Percentiles rank a stretch among this genome's conserved stretches.
These are phyloP conservation scores for Calephelis virginiensis DNA, from an alignment of 1,140 invertebrate species.

Conservation along the genomic window DNA sequence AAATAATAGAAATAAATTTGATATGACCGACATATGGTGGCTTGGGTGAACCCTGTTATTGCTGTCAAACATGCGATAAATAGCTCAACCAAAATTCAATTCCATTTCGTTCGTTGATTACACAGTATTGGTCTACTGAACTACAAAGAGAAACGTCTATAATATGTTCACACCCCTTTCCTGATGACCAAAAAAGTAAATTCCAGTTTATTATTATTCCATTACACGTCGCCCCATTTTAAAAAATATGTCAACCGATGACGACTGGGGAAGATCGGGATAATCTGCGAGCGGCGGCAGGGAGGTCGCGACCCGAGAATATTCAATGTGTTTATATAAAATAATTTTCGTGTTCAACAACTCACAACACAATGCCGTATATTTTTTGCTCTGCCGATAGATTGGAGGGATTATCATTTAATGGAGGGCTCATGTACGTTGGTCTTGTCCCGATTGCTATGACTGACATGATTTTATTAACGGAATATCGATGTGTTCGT, in stretches of 20 bases:
- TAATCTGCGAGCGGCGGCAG: conserved; percentile 54
- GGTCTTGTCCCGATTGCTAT: conserved; percentile 71
- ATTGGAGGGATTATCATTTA: conserved; percentile 77
- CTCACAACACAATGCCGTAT: conserved; percentile 68
- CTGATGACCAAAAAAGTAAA: conserved; percentile 76
- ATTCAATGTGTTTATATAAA: conserved; percentile 78
- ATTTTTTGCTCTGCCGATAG: conserved; percentile 74
- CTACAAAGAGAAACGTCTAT: conserved; percentile 67
- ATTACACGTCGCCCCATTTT: conserved; percentile 72
- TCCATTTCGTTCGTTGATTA: conserved; percentile 74
- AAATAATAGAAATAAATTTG: conserved; percentile 79
- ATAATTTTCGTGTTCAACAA: conserved; percentile 78
- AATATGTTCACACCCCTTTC: conserved; percentile 75
- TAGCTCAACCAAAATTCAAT: conserved; percentile 62
- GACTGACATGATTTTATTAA: conserved; percentile 76
- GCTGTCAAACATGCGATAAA: conserved; percentile 77
- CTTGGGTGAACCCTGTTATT: conserved; percentile 72
- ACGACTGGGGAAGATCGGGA: conserved; percentile 61
- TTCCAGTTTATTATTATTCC: conserved; percentile 78
- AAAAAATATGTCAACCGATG: conserved; percentile 77
- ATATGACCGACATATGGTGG: conserved; percentile 77
- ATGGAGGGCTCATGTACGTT: conserved; percentile 75
- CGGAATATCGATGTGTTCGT: conserved; percentile 54
- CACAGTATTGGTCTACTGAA: conserved; percentile 70
- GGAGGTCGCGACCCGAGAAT: conserved; percentile 66